A percentile compares a stretch with the other conserved stretches of the same genome.
Conservation (phyloP, 2,113 vertebrate species). For the Helogale parvula region DNA sequence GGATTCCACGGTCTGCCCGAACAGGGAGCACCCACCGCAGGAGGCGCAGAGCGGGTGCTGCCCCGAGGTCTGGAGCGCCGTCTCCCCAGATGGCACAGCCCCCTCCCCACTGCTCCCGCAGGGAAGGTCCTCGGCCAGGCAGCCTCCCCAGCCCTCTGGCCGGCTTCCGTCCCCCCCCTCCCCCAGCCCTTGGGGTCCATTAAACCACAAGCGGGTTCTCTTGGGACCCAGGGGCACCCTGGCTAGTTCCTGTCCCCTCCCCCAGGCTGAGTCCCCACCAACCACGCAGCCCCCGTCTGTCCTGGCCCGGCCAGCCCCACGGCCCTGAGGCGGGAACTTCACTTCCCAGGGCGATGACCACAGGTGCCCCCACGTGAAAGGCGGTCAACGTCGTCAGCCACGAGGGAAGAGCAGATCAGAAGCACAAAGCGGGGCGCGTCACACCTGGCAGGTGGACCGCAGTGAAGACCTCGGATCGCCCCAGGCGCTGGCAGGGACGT, state of each 20-base stretch:
- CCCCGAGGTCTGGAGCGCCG: rapidly evolving
- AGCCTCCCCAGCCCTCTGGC: not conserved
- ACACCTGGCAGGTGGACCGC: not conserved
- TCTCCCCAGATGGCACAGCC: too few relatives aligned
- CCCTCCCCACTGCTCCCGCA: not conserved
- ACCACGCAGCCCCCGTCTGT: rapidly evolving
- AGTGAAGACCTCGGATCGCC: not conserved
- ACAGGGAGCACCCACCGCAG: rapidly evolving
- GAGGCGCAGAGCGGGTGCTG: not conserved
- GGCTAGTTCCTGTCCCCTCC: not conserved
- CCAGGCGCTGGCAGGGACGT: not conserved
- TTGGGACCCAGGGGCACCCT: rapidly evolving
- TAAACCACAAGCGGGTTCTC: rapidly evolving
- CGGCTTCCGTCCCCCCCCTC: not conserved
- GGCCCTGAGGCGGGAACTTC: not conserved
- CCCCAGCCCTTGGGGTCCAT: not conserved
- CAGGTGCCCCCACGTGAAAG: not conserved
- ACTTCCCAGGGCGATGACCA: not conserved
- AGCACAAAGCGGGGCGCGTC: not conserved
- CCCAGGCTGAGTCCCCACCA: too few relatives aligned
- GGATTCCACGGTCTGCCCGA: not conserved
- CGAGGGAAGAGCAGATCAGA: not conserved
- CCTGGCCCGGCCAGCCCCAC: rapidly evolving
- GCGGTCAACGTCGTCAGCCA: not conserved
- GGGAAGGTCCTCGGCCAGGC: not conserved